Percentiles rank a stretch among this genome's conserved stretches.
These are phyloP conservation scores for Ctenodactylus gundi DNA, from an alignment of 2,113 vertebrate genomes.

Conservation along the genomic window DNA sequence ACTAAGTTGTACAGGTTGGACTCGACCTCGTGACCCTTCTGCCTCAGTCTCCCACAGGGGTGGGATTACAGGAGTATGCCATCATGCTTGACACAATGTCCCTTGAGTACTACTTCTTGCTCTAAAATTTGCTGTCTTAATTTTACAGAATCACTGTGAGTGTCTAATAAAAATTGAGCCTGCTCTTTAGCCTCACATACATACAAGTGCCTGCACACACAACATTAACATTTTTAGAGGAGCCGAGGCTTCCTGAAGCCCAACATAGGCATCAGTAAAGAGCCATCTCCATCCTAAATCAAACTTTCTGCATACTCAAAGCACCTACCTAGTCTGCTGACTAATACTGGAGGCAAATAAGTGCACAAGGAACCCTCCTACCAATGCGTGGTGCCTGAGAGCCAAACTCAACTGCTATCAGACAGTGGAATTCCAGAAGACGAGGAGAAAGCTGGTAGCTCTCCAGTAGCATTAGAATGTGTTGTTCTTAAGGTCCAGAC, in stretches of 20 bases:
- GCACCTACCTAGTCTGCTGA: background rate
- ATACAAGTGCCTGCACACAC: fast-evolving
- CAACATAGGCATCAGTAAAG: background rate
- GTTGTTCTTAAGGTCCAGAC: background rate
- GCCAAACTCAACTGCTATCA: background rate
- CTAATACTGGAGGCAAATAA: background rate
- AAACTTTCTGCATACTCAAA: background rate
- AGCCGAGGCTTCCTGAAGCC: background rate
- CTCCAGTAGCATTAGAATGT: background rate
- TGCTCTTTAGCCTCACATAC: background rate
- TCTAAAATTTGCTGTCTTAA: background rate
- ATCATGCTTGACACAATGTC: too few relatives aligned
- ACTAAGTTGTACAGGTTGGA: too few relatives aligned
- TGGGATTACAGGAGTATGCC: too few relatives aligned
- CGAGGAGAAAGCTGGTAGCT: background rate
- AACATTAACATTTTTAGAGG: background rate
- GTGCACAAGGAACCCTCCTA: background rate
- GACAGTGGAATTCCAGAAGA: fast-evolving
- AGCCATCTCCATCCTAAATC: background rate
- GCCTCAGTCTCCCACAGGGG: too few relatives aligned
- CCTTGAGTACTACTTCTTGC: too few relatives aligned
- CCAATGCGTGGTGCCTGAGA: background rate
- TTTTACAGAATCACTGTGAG: background rate
- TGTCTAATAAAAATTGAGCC: background rate
- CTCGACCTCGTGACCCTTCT: too few relatives aligned